Evolutionary conservation across 2,113 vertebrate species (phyloP), one percentile per base, ranked within the genome.

Genomic region (Baryphthengus martii): DNA sequence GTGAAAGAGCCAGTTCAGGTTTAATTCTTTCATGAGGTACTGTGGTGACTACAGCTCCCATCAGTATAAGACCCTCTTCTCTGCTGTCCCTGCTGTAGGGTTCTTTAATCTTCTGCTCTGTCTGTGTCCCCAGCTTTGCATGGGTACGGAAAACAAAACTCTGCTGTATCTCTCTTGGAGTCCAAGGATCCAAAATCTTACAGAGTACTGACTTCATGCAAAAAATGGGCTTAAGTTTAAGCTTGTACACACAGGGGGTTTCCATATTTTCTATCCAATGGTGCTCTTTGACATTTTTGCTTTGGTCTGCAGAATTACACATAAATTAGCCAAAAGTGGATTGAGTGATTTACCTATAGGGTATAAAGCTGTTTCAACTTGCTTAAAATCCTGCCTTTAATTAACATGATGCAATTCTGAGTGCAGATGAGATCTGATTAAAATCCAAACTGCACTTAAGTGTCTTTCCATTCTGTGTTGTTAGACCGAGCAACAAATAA

Each of bases 141-240:
- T 53, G 40, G 9, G 5, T 31, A 14, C 5, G 1, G 53, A 91
- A 85, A 52, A 7, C 39, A 76, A 45, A 85, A 62, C 13, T 44
- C 16, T 0, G 0, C 28, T 55, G 10, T 28, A 66, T 28, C 7
- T 66, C 13, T 44, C 13, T 40, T 29, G 13, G 33, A 86, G 29
- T 49, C 17, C 15, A 53, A 65, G 40, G 37, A 73, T 83, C 45
- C 2, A 3, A 37, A 83, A 62, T 70, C 31, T 89, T 73, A 19
- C 23, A 39, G 33, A 4, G 5, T 92, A 24, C 25, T 65, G 49
- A 70, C 10, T 88, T 85, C 1, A 17, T 70, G n/a, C 0, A 0
- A 67, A 74, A 74, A 94, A 6, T 9, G 68, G 50, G 13, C 85
- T 88, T 85, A 67, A 74, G 13, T 88, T 66, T 68, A 71, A 82